Evolutionary conservation across 2,888 invertebrate species (phyloP), one percentile per base, ranked within the genome.

Genomic region (Deilephila porcellus): DNA sequence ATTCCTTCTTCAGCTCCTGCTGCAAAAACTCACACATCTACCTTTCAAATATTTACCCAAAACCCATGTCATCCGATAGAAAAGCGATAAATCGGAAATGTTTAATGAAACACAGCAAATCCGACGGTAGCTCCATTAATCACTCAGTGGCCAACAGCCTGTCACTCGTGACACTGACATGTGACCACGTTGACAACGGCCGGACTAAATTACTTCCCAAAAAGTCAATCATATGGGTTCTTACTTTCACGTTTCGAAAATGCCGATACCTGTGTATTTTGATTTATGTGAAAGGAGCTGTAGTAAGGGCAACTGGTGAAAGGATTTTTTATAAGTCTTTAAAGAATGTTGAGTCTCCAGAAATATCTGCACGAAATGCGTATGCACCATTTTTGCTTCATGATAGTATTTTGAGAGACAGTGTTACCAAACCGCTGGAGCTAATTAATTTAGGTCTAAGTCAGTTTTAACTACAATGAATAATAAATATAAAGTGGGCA

Each of bases 201-300:
- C 20, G 1, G 20, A 14, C 45, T 64, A 64, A 64, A 45, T 64
- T 64, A 45, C 64, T 64, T 20, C 64, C 64, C 64, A 64, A 64
- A 64, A 64, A 64, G 64, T 64, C 64, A 64, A 64, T 64, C n/a
- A 56, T 56, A 64, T 17, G 62, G 20, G 37, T 37, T 45, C 25
- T 64, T 20, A 45, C 45, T 45, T 64, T 56, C 19, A n/a, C 56
- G n/a, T 56, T 56, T n/a, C 17, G 3, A 45, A 56, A 53, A 53
- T 19, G 19, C 53, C 4, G 53, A 56, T 56, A n/a, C 19, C 56
- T 45, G 11, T 14, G 11, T 14, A 45, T 45, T 45, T 45, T 45
- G 45, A 45, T 45, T 45, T 45, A 45, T 45, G 11, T 14, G 45
- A 45, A 45, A 45, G 37, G 37, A 37, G 45, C 45, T 45, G 45